Base-by-base conservation (phyloP, 2,113 vertebrate genomes). In the Salvelinus namaycush region DNA sequence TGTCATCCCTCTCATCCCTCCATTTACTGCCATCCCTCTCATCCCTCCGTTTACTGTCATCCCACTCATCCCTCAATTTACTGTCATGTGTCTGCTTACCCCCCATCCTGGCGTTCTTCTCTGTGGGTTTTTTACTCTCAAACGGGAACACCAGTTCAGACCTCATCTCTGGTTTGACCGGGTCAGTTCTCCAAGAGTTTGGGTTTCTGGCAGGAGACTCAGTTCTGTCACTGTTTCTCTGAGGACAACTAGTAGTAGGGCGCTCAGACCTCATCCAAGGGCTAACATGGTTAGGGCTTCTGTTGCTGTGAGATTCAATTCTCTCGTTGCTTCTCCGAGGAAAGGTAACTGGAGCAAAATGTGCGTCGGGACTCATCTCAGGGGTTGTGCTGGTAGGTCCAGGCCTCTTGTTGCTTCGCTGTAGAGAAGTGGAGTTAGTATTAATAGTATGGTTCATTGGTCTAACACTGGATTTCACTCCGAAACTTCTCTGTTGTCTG, bases 341-440 rank as follows among this genome's bases (percentile, higher is more conserved):
- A 44, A 8, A 44, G 39, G 39, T 44, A 44, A 11, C 39, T 11
- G 39, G 8, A 44, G 39, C 39, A 44, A 9, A 2, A 44, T 9
- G 39, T 39, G 39, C 39, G 2, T 9, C 8, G 1, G 39, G 39
- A 44, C 39, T 44, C 39, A 44, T 44, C 39, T 44, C 39, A 44
- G 8, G 39, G 39, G 39, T 44, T 9, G 8, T 44, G 39, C 49
- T 80, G 51, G 86, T 83, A 74, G 78, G 81, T 67, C 84, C 87
- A 6, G 74, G 48, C n/a, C 80, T 84, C 49, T 84, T 83, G 39
- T 73, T 79, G 77, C 88, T 86, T 59, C 75, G 81, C 14, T 84
- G 83, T 66, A 80, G 77, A 79, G 90, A 83, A 76, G 84, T 87
- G 85, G 64, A 85, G 64, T 78, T 81, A 84, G 78, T 91, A 71